Base-by-base conservation (phyloP, 2,113 vertebrate species). In the Physeter macrocephalus region DNA sequence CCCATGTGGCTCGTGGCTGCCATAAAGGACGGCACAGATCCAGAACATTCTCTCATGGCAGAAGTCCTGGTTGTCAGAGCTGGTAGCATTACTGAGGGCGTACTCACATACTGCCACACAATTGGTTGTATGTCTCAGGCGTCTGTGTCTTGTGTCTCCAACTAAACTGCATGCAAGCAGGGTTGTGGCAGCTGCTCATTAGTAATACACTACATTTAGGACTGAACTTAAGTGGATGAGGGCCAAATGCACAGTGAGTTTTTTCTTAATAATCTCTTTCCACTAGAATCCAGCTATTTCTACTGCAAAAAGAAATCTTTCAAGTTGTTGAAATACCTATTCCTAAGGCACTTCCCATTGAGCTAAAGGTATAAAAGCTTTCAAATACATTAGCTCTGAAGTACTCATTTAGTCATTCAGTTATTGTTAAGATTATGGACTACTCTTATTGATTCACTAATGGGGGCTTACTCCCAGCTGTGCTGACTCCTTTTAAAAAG, bases 381-480 rank as follows among this genome's bases (percentile, higher is more conserved):
- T 87, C 52, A 83, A 93, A 95, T 71, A 54, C 86, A 94, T 95
- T 91, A 96, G 95, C 71, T 95, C 64, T 86, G 84, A 95, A 92
- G 93, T 34, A 72, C 41, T 86, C 72, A 96, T 86, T 57, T 81
- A 89, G 90, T 86, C 82, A 61, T 62, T 64, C 36, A 23, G 77
- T 94, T 87, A 52, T 80, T 90, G 88, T 93, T 81, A 89, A 90
- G 67, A 90, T 93, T 86, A 87, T 27, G 36, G 15, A 85, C 89
- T 49, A 52, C 25, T 39, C 89, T 85, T 71, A 49, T 77, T 81
- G 82, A 88, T 64, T 96, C 92, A 39, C 66, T 82, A 93, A 96
- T 66, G 54, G 52, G 20, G 17, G 14, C 39, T 92, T 74, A 64
- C 39, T 88, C 52, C 39, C 88, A 64, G 64, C 39, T 4, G 0